Percentiles rank a stretch among this genome's conserved stretches.
Conservation (phyloP, 2,888 invertebrate species). For the Deroplatys truncata region DNA sequence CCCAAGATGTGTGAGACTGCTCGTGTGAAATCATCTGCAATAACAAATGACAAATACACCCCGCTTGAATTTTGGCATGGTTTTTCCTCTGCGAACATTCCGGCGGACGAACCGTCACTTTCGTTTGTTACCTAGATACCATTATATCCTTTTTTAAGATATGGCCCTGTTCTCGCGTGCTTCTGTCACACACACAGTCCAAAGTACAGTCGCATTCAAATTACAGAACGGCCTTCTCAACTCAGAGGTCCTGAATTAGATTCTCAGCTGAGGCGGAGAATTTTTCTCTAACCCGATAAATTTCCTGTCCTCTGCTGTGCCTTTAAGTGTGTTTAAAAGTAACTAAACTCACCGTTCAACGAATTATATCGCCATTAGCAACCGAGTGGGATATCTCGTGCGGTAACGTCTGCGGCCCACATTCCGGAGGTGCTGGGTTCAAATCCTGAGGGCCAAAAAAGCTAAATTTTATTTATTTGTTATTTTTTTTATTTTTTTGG, state of each 20-base stretch:
- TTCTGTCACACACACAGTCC: neutral
- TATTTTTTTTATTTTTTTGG: no score
- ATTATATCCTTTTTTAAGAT: neutral
- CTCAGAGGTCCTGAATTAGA: neutral
- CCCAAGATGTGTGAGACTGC: constrained; percentile 17
- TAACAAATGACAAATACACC: constrained; percentile 31
- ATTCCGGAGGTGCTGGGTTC: no score
- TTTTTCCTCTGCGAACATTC: neutral
- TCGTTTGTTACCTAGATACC: constrained; percentile 14
- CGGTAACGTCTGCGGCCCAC: no score
- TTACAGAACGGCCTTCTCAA: no score
- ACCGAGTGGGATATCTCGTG: no score
- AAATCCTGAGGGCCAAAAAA: no score
- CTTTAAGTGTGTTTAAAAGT: no score
- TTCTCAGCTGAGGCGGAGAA: neutral
- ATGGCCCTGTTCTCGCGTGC: neutral
- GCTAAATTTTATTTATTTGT: no score
- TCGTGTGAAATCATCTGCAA: constrained; percentile 29
- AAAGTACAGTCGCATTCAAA: neutral
- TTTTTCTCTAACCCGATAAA: neutral
- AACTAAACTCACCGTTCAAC: no score
- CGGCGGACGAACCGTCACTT: constrained; percentile 26
- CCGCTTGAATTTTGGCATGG: constrained; percentile 15
- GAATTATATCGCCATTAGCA: no score
- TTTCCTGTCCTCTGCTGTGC: no score